Percentiles rank a stretch among this genome's conserved stretches.
Evolutionary conservation across 2,797 vertebrate species (phyloP).

Genomic region (Bradypodion ventrale): DNA sequence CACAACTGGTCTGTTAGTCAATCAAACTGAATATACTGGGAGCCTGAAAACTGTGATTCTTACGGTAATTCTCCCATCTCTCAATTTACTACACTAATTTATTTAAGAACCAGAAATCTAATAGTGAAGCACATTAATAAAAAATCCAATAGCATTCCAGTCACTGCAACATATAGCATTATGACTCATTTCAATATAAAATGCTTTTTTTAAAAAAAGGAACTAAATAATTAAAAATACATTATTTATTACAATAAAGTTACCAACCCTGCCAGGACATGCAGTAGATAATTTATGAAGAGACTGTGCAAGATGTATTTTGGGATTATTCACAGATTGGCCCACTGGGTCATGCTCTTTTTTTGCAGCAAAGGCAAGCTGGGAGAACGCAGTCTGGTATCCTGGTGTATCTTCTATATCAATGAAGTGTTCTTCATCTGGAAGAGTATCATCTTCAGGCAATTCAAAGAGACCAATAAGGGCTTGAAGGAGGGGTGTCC

Average conservation of each 20-base stretch:
- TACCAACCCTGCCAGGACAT: conserved; percentile 91
- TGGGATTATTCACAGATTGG: conserved; percentile 91
- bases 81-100: neutral
- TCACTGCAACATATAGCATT: neutral
- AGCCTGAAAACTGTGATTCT: too few species aligned
- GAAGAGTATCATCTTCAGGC: conserved; percentile 95
- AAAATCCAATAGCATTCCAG: neutral
- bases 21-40: too few species aligned
- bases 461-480: conserved; percentile 97
- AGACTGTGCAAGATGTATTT: conserved; percentile 94
- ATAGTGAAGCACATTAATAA: neutral
- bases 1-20: too few species aligned
- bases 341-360: conserved; percentile 97
- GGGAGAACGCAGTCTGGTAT: conserved; percentile 98
- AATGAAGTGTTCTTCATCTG: conserved; percentile 97
- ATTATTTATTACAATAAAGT: too few species aligned
- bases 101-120: neutral
- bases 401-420: conserved; percentile 98
- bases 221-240: too few species aligned
- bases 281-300: conserved; percentile 96
- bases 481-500: conserved; percentile 93
- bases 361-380: conserved; percentile 95
- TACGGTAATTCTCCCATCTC: too few species aligned
- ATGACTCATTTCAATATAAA: neutral
- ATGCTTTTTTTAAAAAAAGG: neutral